Percentiles rank a stretch among this genome's conserved stretches.
phyloP scores from a whole-genome alignment of 37 sponge, comb jelly and placozoan genomes.

The Beroe forskalii region DNA sequence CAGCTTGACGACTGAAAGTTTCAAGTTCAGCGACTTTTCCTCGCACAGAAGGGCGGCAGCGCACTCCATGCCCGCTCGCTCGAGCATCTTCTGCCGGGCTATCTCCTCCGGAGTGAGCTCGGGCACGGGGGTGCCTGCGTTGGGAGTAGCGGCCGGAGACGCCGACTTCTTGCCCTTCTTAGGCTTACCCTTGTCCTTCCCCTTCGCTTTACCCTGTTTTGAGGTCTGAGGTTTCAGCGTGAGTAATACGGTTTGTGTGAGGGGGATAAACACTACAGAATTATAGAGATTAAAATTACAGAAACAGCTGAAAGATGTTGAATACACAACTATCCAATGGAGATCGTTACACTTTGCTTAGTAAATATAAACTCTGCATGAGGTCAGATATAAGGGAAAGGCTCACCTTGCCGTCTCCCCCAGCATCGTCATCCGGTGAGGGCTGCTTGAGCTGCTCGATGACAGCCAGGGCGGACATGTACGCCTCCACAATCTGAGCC shows the following conservation, averaged over 20 bases:
- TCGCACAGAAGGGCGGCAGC: constrained; percentile 8
- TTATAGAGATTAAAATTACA: too few species aligned
- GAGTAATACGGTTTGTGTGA: constrained; percentile 22
- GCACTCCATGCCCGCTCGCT: constrained; percentile 32
- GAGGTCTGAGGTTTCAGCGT: constrained; percentile 54
- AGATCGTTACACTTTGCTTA: too few species aligned
- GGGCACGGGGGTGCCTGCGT: constrained; percentile 50
- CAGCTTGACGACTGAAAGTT: constrained; percentile 37
- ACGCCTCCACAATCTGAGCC: constrained; percentile 64
- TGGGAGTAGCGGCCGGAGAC: constrained; percentile 43
- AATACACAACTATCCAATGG: too few species aligned
- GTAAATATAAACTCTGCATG: too few species aligned
- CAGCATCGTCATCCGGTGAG: constrained; percentile 10
- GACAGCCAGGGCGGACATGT: constrained; percentile 38
- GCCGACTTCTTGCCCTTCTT: constrained; percentile 52
- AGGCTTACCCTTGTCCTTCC: background rate
- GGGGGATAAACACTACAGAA: too few species aligned
- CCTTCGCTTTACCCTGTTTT: constrained; percentile 47
- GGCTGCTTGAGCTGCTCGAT: constrained; percentile 63
- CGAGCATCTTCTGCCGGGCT: constrained; percentile 56
- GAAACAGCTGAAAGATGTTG: too few species aligned
- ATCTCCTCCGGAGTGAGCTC: constrained; percentile 58
- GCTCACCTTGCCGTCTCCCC: constrained; percentile 26
- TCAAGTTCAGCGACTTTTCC: constrained; percentile 18
- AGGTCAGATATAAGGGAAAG: too few species aligned